Evolutionary conservation across 1,140 invertebrate genomes (phyloP), one percentile per base, ranked within the genome.

Genomic region (Leptoteleia sp.): DNA sequence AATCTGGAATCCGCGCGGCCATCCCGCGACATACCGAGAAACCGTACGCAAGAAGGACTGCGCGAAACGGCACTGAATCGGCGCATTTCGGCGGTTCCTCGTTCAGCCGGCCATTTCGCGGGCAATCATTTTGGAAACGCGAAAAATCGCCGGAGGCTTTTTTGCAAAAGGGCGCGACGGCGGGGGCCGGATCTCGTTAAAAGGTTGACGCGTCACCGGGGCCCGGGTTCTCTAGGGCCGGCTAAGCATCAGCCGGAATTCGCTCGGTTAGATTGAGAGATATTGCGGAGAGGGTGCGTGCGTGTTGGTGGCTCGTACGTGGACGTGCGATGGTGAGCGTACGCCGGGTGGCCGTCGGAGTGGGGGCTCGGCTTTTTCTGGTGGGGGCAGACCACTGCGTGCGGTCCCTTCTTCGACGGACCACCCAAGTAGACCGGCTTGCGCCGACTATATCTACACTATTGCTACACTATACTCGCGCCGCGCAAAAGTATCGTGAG

Each of bases 341-440:
- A 47, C 45, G 61, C 55, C 64, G 72, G 76, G 80, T 79, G 80
- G 80, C 67, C 76, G 65, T 13, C 19, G 35, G 55, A 81, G 80
- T 77, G 81, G 79, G n/a, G 78, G 76, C 54, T 19, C 33, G 64
- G 80, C 78, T 89, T 89, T 89, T 89, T 89, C 76, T 89, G 85
- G 86, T 86, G 86, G 87, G 86, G 85, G 81, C 76, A 85, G 82
- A 70, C 77, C 88, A 84, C 87, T 88, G 88, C 88, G 88, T 89
- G 87, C 88, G 87, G 88, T 89, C 88, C 82, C 85, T 86, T 86
- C 86, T 85, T 87, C 81, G 82, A 87, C 82, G 81, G 86, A 88
- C 86, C 88, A 88, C 88, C 88, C 88, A 89, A 86, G 87, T 86
- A 82, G 88, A 84, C 80, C 78, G 84, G 83, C 85, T 86, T 87